Evolutionary conservation across 2,113 vertebrate genomes (phyloP).

Genomic region (Dipodomys spectabilis): DNA sequence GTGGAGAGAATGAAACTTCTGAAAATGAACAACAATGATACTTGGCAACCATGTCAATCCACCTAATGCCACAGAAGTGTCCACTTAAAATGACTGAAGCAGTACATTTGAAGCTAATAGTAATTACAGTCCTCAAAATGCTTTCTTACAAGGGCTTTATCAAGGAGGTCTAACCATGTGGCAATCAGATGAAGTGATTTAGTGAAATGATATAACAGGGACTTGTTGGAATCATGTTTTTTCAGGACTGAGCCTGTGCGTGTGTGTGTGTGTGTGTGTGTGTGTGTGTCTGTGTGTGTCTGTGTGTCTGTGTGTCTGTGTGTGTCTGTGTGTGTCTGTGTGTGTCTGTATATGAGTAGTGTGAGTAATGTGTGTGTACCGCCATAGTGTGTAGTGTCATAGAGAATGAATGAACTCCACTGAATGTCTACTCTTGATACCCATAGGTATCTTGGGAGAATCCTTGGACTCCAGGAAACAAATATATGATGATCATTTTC

Average conservation of each 20-base stretch:
- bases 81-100: not conserved
- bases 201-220: not conserved
- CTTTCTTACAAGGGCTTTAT: no score
- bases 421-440: not conserved
- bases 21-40: not conserved
- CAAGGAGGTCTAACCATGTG: not conserved
- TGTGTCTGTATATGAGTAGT: not conserved
- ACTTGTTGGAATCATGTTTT: not conserved
- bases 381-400: fast-evolving
- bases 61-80: not conserved
- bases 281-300: not conserved
- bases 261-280: no score
- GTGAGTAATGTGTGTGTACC: not conserved
- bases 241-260: not conserved
- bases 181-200: not conserved
- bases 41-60: fast-evolving
- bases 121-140: no score
- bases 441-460: not conserved
- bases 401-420: not conserved
- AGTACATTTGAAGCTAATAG: not conserved
- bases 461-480: not conserved
- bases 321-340: no score
- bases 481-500: not conserved
- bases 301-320: not conserved
- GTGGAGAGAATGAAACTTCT: not conserved